Conservation (phyloP, 2,797 vertebrate species). For the Discoglossus pictus region DNA sequence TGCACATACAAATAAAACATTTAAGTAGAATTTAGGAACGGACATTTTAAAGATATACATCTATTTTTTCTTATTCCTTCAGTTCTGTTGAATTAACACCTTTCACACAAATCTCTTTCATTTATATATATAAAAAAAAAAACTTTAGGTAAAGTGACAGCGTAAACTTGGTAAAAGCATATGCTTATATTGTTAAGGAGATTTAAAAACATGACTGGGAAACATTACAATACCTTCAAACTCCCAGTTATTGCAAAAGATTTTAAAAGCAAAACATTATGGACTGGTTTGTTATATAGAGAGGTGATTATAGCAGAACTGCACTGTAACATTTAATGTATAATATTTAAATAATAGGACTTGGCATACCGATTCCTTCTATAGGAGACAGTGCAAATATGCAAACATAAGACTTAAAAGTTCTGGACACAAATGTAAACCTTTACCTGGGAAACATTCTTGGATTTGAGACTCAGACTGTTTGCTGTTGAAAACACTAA, state of each 20-base stretch:
- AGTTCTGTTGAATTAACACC: neutral
- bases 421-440: slow-evolving; percentile 15
- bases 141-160: slow-evolving; percentile 24
- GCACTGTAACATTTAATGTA: neutral
- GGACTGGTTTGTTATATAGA: neutral
- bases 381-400: slow-evolving; percentile 28
- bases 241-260: too few species aligned
- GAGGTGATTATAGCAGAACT: neutral
- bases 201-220: too few species aligned
- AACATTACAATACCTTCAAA: too few species aligned
- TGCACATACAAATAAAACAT: slow-evolving; percentile 27
- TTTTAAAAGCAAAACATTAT: too few species aligned
- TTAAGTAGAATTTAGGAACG: slow-evolving; percentile 4
- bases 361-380: slow-evolving; percentile 11
- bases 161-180: slow-evolving; percentile 7
- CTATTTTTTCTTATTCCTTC: slow-evolving; percentile 14
- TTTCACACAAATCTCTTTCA: slow-evolving; percentile 10
- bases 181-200: slow-evolving; percentile 1
- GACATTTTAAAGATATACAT: slow-evolving; percentile 8
- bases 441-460: slow-evolving; percentile 5
- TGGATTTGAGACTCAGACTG: neutral
- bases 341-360: slow-evolving; percentile 12
- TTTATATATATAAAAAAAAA: too few species aligned
- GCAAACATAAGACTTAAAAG: slow-evolving; percentile 25
- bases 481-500: too few species aligned